These are phyloP conservation scores for Molanna angustata DNA, from an alignment of 2,888 invertebrate species.

Conservation along the genomic window DNA sequence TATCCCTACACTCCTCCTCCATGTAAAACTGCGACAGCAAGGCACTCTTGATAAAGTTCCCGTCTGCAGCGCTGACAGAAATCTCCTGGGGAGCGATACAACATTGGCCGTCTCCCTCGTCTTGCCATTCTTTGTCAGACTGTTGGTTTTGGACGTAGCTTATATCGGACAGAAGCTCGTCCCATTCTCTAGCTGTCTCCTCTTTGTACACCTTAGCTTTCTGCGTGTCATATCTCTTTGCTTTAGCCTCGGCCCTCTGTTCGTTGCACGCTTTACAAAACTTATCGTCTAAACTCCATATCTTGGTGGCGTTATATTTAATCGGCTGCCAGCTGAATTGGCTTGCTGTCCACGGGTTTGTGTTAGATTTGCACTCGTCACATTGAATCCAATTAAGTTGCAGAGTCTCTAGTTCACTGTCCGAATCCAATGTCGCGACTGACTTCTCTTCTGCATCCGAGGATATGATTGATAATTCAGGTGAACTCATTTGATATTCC, in stretches of 20 bases:
- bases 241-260: constrained; percentile 31
- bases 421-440: constrained; percentile 28
- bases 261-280: constrained; percentile 41
- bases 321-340: constrained; percentile 28
- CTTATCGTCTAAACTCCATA: constrained; percentile 43
- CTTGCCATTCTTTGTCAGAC: constrained; percentile 40
- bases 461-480: constrained; percentile 1
- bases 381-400: constrained; percentile 39
- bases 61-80: constrained; percentile 35
- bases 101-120: constrained; percentile 31
- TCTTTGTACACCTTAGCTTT: constrained; percentile 37
- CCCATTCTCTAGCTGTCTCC: constrained; percentile 59
- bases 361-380: constrained; percentile 43
- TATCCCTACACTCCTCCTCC: background rate
- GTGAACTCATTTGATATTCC: background rate
- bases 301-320: constrained; percentile 32
- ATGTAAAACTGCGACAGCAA: constrained; percentile 4
- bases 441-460: constrained; percentile 30
- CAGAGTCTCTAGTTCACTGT: constrained; percentile 38
- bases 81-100: constrained; percentile 33
- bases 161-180: constrained; percentile 60
- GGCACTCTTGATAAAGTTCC: constrained; percentile 28
- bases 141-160: constrained; percentile 55
- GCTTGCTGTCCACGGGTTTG: constrained; percentile 35
- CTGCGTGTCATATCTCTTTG: constrained; percentile 34